phyloP scores from a whole-genome alignment of 2,888 invertebrate genomes.

The Tortricodes alternella region DNA sequence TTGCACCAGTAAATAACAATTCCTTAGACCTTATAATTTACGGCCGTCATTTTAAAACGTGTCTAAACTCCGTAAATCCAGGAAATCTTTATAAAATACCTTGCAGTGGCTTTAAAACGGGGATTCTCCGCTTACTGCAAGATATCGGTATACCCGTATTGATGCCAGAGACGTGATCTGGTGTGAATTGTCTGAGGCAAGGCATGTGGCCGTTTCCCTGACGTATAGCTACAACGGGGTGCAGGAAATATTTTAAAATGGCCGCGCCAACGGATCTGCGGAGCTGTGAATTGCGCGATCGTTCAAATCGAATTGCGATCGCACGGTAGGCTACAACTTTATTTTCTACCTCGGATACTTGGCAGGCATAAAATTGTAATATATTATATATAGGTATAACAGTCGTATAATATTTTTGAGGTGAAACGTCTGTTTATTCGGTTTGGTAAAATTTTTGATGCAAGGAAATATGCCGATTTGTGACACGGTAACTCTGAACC shows the following conservation, averaged over 20 bases:
- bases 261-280: too few relatives aligned
- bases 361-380: too few relatives aligned
- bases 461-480: too few relatives aligned
- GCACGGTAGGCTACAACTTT: too few relatives aligned
- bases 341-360: too few relatives aligned
- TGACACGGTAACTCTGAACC: too few relatives aligned
- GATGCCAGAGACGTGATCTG: slow-evolving; percentile 13
- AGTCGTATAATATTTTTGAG: too few relatives aligned
- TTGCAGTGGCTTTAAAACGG: not conserved
- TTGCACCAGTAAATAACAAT: not conserved
- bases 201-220: not conserved
- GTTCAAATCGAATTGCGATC: not conserved
- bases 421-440: too few relatives aligned
- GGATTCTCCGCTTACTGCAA: not conserved
- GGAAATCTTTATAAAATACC: slow-evolving; percentile 11
- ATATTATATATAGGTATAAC: too few relatives aligned
- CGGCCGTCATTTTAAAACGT: not conserved
- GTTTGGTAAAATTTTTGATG: too few relatives aligned
- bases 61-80: not conserved
- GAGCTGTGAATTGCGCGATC: not conserved
- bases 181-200: not conserved
- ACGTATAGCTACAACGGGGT: slow-evolving; percentile 18
- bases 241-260: slow-evolving; percentile 20
- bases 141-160: slow-evolving; percentile 18
- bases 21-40: not conserved